These are phyloP conservation scores for Antheraea yamamai DNA, from an alignment of 2,888 invertebrate species.

Conservation along the genomic window DNA sequence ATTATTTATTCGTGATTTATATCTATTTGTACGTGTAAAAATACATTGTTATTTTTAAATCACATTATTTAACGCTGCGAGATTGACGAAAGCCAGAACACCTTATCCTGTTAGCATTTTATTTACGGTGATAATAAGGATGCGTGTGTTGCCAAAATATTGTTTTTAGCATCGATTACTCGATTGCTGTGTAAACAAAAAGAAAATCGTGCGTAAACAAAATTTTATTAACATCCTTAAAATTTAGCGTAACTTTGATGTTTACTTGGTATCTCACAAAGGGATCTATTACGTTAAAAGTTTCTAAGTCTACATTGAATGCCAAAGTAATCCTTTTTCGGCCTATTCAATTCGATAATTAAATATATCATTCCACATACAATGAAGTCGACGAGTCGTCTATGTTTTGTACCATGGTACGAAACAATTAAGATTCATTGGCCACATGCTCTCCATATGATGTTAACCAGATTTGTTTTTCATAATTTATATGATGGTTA, in stretches of 20 bases:
- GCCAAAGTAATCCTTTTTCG: slow-evolving; percentile 11
- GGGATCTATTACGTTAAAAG: slow-evolving; percentile 20
- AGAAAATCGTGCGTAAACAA: slow-evolving; percentile 4
- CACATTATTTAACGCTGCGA: not conserved
- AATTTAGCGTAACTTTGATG: slow-evolving; percentile 19
- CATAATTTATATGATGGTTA: slow-evolving; percentile 68
- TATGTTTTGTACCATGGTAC: slow-evolving; percentile 35
- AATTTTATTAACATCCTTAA: slow-evolving; percentile 13
- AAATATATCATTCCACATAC: slow-evolving; percentile 28
- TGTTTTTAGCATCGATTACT: not conserved
- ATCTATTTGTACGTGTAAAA: not conserved
- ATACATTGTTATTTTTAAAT: slow-evolving; percentile 12
- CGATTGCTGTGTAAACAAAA: slow-evolving; percentile 4
- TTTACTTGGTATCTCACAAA: slow-evolving; percentile 16
- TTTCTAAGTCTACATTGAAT: slow-evolving; percentile 1
- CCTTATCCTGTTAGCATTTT: slow-evolving; percentile 7
- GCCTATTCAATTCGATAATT: slow-evolving; percentile 25
- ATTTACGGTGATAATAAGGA: slow-evolving; percentile 14
- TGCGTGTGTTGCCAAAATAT: slow-evolving; percentile 12
- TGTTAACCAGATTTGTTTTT: slow-evolving; percentile 66
- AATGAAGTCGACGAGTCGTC: slow-evolving; percentile 31
- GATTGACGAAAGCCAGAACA: slow-evolving; percentile 10
- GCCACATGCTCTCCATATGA: slow-evolving; percentile 58
- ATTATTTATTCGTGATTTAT: not conserved
- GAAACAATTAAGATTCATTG: slow-evolving; percentile 60